phyloP scores from a whole-genome alignment of 2,113 vertebrate species.

The Numida meleagris region DNA sequence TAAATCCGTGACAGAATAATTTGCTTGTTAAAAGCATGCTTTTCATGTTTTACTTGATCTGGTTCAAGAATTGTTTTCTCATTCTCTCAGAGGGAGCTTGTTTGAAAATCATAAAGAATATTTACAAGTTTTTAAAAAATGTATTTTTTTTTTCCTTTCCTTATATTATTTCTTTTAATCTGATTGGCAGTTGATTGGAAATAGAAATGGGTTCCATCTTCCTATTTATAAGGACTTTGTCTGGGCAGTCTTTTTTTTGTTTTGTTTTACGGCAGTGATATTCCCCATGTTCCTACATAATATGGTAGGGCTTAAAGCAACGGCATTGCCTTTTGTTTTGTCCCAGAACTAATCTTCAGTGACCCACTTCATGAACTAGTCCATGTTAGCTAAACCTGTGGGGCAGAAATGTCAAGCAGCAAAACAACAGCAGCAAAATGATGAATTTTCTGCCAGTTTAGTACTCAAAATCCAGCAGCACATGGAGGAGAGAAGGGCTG shows the following conservation, averaged over 20 bases:
- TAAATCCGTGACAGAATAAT: neutral
- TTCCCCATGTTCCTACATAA: neutral
- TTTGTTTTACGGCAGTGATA: neutral
- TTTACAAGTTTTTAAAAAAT: neutral
- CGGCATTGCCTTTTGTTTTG: neutral
- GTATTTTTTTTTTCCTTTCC: neutral
- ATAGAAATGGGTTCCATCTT: neutral
- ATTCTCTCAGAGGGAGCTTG: neutral
- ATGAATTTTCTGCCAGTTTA: neutral
- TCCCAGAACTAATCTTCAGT: neutral
- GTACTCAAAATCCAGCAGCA: neutral
- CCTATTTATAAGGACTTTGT: neutral
- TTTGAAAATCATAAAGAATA: neutral
- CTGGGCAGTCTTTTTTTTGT: neutral
- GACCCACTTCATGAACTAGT: neutral
- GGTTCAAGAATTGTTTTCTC: neutral
- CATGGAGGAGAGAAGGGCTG: neutral
- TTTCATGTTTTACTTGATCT: accelerated
- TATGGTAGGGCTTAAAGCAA: neutral
- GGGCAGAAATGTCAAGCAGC: neutral
- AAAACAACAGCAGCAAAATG: neutral
- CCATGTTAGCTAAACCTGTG: neutral
- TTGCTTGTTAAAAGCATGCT: accelerated
- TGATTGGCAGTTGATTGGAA: neutral
- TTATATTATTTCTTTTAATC: neutral